Evolutionary conservation across 2,888 invertebrate genomes (phyloP).

Genomic region (Watsonalla cultraria): DNA sequence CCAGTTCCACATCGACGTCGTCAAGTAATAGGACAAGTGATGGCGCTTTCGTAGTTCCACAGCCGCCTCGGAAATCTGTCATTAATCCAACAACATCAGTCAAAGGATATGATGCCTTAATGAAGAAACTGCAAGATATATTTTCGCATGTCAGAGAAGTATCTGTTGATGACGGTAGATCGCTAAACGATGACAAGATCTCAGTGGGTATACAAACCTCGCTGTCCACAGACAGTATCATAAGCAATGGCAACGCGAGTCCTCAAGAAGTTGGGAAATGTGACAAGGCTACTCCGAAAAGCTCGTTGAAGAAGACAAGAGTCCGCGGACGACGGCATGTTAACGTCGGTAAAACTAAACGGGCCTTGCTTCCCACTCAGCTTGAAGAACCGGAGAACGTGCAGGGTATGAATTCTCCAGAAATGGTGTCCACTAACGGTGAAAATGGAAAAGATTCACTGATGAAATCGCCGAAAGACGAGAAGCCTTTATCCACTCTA

Average conservation of each 20-base stretch:
- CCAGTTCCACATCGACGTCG: constrained; percentile 58
- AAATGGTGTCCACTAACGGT: constrained; percentile 66
- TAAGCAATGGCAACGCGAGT: constrained; percentile 68
- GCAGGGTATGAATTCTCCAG: constrained; percentile 70
- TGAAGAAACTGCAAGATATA: constrained; percentile 67
- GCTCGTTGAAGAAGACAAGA: constrained; percentile 67
- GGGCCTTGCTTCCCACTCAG: constrained; percentile 64
- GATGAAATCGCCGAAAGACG: constrained; percentile 58
- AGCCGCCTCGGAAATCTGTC: constrained; percentile 65
- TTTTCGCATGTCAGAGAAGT: constrained; percentile 59
- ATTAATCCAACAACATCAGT: constrained; percentile 58
- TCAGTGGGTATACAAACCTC: constrained; percentile 64
- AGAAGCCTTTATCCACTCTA: constrained; percentile 51
- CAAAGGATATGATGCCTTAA: constrained; percentile 63
- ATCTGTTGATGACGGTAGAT: constrained; percentile 48
- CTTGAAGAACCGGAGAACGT: constrained; percentile 64
- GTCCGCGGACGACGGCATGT: constrained; percentile 66
- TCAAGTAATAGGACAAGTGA: constrained; percentile 68
- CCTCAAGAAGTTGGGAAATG: constrained; percentile 62
- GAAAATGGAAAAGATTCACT: constrained; percentile 52
- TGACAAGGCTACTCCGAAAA: constrained; percentile 73
- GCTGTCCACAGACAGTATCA: constrained; percentile 39
- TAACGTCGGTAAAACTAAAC: constrained; percentile 57
- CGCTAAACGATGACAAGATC: constrained; percentile 57
- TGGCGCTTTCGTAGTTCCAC: constrained; percentile 70